A percentile compares a stretch with the other conserved stretches of the same genome.
These are phyloP conservation scores for Tolypeutes matacus DNA, from an alignment of 2,797 vertebrate species.

Conservation along the genomic window DNA sequence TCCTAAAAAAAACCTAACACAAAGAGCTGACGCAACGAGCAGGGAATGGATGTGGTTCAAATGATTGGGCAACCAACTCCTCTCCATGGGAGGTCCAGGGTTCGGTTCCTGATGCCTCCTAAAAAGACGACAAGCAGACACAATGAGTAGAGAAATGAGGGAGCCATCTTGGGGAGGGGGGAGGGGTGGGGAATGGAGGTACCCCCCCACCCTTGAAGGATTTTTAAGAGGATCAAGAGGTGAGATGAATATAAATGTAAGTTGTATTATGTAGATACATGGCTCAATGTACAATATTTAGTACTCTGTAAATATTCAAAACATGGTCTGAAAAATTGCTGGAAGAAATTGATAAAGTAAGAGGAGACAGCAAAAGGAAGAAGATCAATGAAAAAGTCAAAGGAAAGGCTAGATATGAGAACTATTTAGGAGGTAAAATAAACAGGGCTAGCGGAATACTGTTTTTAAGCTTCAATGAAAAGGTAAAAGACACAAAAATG, in stretches of 20 bases:
- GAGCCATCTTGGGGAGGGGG: too few species aligned
- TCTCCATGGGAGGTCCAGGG: too few species aligned
- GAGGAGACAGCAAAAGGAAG: background rate
- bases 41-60: too few species aligned
- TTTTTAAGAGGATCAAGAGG: background rate
- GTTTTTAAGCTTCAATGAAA: background rate
- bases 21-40: too few species aligned
- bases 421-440: background rate
- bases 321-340: background rate
- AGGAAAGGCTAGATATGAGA: conserved; percentile 4
- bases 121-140: too few species aligned
- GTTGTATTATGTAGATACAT: background rate
- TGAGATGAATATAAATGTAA: background rate
- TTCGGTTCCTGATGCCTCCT: too few species aligned
- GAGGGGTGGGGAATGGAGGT: too few species aligned
- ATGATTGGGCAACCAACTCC: too few species aligned
- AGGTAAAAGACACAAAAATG: background rate
- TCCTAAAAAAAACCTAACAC: too few species aligned
- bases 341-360: background rate
- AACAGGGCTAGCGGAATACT: background rate
- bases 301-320: background rate
- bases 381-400: background rate
- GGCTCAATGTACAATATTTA: background rate
- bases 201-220: background rate
- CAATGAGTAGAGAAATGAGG: too few species aligned